phyloP scores from a whole-genome alignment of 2,113 vertebrate species.

The Pygoscelis adeliae region DNA sequence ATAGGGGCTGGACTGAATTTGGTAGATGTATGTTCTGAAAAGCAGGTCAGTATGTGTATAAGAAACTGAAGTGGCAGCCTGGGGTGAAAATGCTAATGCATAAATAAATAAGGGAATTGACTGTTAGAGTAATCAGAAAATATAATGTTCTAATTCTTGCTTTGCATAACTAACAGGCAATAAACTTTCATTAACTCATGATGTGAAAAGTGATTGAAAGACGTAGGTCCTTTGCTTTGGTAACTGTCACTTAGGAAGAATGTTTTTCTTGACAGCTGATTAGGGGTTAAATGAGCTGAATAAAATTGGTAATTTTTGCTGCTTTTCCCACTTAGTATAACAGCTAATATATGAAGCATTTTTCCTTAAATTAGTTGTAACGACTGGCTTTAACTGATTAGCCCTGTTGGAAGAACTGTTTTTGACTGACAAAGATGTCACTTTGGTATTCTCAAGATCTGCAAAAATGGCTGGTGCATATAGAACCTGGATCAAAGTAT shows the following conservation, averaged over 20 bases:
- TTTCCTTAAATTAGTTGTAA: constrained; percentile 54
- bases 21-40: neutral
- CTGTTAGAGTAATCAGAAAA: constrained; percentile 56
- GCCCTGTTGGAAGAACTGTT: constrained; percentile 3
- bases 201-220: constrained; percentile 42
- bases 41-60: neutral
- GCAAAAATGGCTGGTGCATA: neutral
- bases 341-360: constrained; percentile 55
- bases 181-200: constrained; percentile 58
- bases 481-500: neutral
- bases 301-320: constrained; percentile 70
- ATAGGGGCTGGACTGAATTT: neutral
- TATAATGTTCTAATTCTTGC: neutral
- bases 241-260: constrained; percentile 69
- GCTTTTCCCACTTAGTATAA: constrained; percentile 56
- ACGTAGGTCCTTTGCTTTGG: constrained; percentile 18
- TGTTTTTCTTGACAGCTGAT: constrained; percentile 72
- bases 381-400: constrained; percentile 56
- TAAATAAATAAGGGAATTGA: constrained; percentile 44
- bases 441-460: neutral
- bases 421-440: constrained; percentile 48
- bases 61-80: constrained; percentile 13
- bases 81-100: neutral
- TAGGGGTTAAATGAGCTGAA: constrained; percentile 78
- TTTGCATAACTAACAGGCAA: constrained; percentile 60